phyloP scores from a whole-genome alignment of 2,888 invertebrate genomes.

The Helicoverpa assulta region DNA sequence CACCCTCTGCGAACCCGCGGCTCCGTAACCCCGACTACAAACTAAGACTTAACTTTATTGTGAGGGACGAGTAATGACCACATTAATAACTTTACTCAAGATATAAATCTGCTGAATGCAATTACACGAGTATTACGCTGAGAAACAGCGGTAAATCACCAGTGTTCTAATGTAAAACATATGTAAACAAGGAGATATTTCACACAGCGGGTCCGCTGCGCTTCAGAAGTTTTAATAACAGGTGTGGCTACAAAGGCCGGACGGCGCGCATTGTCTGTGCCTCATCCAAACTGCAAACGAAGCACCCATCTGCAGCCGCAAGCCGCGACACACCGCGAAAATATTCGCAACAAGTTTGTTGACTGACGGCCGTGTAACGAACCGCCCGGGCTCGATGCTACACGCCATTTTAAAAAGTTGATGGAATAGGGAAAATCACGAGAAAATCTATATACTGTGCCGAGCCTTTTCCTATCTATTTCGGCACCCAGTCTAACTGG shows the following conservation, averaged over 20 bases:
- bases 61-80: conserved; percentile 9
- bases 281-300: conserved; percentile 67
- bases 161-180: conserved; percentile 49
- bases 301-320: conserved; percentile 68
- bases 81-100: conserved; percentile 21
- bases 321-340: conserved; percentile 59
- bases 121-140: conserved; percentile 18
- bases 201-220: conserved; percentile 51
- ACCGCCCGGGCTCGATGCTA: conserved; percentile 21
- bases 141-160: conserved; percentile 30
- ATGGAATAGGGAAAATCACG: conserved; percentile 14
- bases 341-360: conserved; percentile 68
- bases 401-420: conserved; percentile 30
- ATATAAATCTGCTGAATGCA: conserved; percentile 35
- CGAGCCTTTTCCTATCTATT: too few relatives aligned
- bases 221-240: conserved; percentile 80
- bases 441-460: too few relatives aligned
- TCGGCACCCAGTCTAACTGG: background rate
- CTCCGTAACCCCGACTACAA: background rate
- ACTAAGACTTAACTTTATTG: conserved; percentile 14
- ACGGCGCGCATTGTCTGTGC: conserved; percentile 66
- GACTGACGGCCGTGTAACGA: conserved; percentile 55
- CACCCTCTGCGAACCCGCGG: conserved; percentile 1
- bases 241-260: conserved; percentile 76
- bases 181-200: conserved; percentile 56